phyloP scores from a whole-genome alignment of 2,888 invertebrate genomes.

The Perithous albicinctus region DNA sequence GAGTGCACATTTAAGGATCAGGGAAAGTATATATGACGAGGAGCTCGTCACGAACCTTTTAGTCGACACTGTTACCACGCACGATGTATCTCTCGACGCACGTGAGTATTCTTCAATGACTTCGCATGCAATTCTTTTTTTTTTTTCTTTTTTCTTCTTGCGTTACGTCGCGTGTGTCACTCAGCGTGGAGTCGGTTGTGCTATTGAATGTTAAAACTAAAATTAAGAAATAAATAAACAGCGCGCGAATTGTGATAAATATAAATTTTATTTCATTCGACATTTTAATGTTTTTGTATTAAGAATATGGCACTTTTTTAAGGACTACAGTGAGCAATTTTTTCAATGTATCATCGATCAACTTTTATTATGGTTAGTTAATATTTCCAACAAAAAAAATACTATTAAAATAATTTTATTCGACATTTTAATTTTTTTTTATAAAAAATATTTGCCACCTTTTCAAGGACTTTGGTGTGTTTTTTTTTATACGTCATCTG shows the following conservation, averaged over 20 bases:
- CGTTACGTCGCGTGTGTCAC: background rate
- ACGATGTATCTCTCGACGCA: constrained; percentile 81
- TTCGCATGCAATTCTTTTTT: constrained; percentile 49
- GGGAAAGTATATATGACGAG: constrained; percentile 83
- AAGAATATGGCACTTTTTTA: too few species aligned
- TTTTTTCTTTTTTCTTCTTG: constrained; percentile 1
- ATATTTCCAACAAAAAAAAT: too few species aligned
- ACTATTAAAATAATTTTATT: too few species aligned
- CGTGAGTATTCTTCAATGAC: constrained; percentile 75
- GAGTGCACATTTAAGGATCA: constrained; percentile 69
- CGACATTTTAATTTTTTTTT: too few species aligned
- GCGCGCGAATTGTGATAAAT: background rate
- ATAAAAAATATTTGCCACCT: too few species aligned
- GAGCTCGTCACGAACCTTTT: constrained; percentile 77
- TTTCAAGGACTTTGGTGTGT: too few species aligned
- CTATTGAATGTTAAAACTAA: background rate
- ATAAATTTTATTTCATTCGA: background rate
- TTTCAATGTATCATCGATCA: too few species aligned
- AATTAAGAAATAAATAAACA: background rate
- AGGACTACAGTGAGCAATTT: too few species aligned
- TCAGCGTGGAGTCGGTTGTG: background rate
- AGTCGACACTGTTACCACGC: constrained; percentile 79
- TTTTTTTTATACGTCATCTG: too few species aligned
- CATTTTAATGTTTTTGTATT: too few species aligned
- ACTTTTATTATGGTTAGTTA: too few species aligned